Evolutionary conservation across 2,113 vertebrate genomes (phyloP).

Genomic region (Glaucomys volans): DNA sequence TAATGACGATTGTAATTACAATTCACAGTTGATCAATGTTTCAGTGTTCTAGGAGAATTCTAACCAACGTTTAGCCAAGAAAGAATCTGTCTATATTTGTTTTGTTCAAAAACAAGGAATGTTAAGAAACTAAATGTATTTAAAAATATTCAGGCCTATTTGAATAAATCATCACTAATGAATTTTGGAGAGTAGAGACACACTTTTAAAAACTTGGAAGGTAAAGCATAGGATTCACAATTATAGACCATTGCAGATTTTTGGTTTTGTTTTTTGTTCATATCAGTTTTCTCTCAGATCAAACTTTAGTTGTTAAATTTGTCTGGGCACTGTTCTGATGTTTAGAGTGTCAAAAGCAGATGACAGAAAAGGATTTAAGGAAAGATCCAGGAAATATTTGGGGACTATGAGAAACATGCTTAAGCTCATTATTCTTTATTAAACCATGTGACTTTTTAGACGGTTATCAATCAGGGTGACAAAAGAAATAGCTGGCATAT

Average conservation of each 20-base stretch:
- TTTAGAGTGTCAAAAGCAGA: not conserved
- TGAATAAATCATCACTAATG: not conserved
- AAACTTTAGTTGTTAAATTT: not conserved
- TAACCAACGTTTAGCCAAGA: not conserved
- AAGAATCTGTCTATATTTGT: not conserved
- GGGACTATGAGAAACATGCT: not conserved
- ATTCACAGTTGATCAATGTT: constrained; percentile 14
- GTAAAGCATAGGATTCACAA: accelerated
- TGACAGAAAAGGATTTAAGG: not conserved
- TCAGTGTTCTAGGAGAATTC: not conserved
- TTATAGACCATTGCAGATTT: not conserved
- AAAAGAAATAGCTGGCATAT: not conserved
- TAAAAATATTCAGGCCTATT: not conserved
- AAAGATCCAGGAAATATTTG: not conserved
- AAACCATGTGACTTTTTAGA: not conserved
- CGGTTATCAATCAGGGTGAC: not conserved
- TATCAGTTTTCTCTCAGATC: not conserved
- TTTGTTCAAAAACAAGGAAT: constrained; percentile 39
- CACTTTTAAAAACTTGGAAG: not conserved
- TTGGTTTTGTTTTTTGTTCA: not conserved
- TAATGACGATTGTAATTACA: not conserved
- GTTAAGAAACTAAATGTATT: not conserved
- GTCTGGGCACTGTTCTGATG: not conserved
- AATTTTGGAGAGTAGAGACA: not conserved
- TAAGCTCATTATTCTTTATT: not conserved